Percentiles rank a stretch among this genome's conserved stretches.
These are phyloP conservation scores for Tetragonula clypearis DNA, from an alignment of 1,140 invertebrate genomes.

Conservation along the genomic window DNA sequence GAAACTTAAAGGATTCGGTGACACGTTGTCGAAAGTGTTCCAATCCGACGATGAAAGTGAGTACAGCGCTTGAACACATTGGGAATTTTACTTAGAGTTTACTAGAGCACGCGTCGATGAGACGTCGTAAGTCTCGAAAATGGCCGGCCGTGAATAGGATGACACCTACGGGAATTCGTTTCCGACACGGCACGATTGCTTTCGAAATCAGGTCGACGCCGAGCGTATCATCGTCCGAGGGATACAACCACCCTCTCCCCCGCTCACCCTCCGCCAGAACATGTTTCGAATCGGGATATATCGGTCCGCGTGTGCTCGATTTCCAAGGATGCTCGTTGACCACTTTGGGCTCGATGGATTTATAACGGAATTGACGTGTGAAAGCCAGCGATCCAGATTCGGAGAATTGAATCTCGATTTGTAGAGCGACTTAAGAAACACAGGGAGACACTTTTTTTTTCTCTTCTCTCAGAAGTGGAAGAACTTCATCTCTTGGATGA, in stretches of 20 bases:
- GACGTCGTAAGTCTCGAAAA: background rate
- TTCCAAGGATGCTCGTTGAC: background rate
- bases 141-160: background rate
- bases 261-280: background rate
- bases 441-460: too few relatives aligned
- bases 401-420: too few relatives aligned
- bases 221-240: background rate
- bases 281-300: background rate
- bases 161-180: slow-evolving; percentile 13
- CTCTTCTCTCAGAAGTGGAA: too few relatives aligned
- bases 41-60: background rate
- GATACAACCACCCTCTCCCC: background rate
- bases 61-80: background rate
- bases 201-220: background rate
- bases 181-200: background rate
- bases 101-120: background rate
- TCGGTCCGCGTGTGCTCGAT: background rate
- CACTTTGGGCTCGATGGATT: background rate
- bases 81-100: too few relatives aligned
- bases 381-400: background rate
- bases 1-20: too few relatives aligned
- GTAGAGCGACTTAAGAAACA: too few relatives aligned
- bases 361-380: background rate
- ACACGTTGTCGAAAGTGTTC: background rate
- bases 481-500: too few relatives aligned